Evolutionary conservation across 2,797 vertebrate genomes (phyloP).

Genomic region (Takifugu ocellatus): DNA sequence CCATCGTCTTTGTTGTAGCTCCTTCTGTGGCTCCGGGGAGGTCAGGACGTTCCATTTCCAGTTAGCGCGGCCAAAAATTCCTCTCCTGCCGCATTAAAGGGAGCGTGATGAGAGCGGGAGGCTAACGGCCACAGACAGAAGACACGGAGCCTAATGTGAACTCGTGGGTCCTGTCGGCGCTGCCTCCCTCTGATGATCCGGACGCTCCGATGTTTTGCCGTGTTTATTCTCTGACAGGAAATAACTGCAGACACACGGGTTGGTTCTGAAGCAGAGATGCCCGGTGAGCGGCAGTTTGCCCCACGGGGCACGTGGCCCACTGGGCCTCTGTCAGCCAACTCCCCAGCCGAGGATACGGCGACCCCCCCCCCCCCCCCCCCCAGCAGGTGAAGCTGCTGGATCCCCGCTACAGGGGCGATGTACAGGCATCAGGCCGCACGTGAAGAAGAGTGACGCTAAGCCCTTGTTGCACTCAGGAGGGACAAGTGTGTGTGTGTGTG

Average conservation of each 20-base stretch:
- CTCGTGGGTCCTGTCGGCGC: conserved; percentile 26
- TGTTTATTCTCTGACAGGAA: conserved; percentile 13
- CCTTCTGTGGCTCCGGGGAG: conserved; percentile 18
- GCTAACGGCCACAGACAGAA: background rate
- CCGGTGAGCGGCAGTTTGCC: conserved; percentile 48
- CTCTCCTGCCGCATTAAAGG: too few species aligned
- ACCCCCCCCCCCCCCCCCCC: too few species aligned
- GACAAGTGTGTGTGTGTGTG: background rate
- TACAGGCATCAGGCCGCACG: too few species aligned
- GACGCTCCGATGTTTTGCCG: background rate
- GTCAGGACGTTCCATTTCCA: background rate
- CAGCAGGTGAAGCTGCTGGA: too few species aligned
- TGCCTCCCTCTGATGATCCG: background rate
- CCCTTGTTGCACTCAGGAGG: background rate
- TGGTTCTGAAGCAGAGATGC: background rate
- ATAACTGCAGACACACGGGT: background rate
- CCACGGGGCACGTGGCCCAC: conserved; percentile 39
- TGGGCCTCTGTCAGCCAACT: too few species aligned
- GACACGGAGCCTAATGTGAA: conserved; percentile 14
- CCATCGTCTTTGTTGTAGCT: conserved; percentile 31
- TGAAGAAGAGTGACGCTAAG: conserved; percentile 1
- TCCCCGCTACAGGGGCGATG: too few species aligned
- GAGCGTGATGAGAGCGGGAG: background rate
- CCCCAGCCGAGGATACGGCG: too few species aligned
- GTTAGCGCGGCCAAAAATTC: too few species aligned